Evolutionary conservation across 2,113 vertebrate genomes (phyloP).

Genomic region (Xerus inauris): DNA sequence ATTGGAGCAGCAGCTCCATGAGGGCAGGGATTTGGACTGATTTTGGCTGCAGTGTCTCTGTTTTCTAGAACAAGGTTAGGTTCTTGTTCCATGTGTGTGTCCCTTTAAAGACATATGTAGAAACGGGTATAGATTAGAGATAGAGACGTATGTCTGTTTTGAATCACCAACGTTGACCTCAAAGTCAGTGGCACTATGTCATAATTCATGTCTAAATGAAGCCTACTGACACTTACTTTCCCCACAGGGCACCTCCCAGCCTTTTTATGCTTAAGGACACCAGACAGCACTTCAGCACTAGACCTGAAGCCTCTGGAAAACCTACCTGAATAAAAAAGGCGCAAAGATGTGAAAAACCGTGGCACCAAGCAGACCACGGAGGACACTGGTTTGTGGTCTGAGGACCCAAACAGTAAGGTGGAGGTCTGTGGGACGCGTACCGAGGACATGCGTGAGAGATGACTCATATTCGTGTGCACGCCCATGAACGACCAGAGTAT

Average conservation of each 20-base stretch:
- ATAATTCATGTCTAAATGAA: not conserved
- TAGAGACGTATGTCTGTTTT: not conserved
- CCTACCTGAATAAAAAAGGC: not conserved
- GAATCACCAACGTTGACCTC: not conserved
- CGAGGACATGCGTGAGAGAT: fast-evolving
- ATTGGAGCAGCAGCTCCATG: not conserved
- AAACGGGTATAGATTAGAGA: too few species aligned
- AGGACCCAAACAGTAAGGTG: not conserved
- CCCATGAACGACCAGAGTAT: not conserved
- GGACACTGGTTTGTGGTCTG: not conserved
- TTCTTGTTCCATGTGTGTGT: not conserved
- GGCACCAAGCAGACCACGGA: not conserved
- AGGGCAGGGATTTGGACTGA: not conserved
- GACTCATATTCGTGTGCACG: fast-evolving
- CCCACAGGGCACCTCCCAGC: not conserved
- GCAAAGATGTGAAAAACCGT: too few species aligned
- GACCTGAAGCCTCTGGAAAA: not conserved
- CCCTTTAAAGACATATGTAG: not conserved
- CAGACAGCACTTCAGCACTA: not conserved
- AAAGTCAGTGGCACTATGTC: not conserved
- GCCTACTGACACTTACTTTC: not conserved
- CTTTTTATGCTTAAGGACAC: not conserved
- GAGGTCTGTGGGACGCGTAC: not conserved
- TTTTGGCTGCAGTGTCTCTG: not conserved
- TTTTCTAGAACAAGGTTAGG: not conserved